Percentiles rank a stretch among this genome's conserved stretches.
Evolutionary conservation across 2,113 vertebrate species (phyloP).

Genomic region (Toxotes jaculatrix): DNA sequence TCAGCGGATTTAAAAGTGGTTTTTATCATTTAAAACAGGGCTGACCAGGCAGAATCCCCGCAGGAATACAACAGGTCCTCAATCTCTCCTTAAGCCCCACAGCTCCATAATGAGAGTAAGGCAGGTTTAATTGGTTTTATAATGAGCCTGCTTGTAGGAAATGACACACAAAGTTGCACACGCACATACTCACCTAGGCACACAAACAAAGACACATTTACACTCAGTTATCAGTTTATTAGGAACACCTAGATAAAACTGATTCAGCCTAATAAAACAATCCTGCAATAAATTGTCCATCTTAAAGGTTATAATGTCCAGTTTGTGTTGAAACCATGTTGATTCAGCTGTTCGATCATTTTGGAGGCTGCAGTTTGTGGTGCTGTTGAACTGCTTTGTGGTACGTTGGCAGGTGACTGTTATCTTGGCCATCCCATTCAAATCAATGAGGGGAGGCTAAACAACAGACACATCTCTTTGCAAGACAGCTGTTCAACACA

Average conservation of each 20-base stretch:
- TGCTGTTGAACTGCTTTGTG: neutral
- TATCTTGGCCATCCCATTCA: no score
- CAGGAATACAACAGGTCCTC: constrained; percentile 74
- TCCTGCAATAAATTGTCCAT: neutral
- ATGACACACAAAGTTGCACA: constrained; percentile 51
- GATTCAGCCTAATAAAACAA: neutral
- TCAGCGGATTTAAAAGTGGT: constrained; percentile 48
- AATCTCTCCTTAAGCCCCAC: constrained; percentile 68
- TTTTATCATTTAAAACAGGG: constrained; percentile 69
- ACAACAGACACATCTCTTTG: neutral
- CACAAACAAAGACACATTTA: constrained; percentile 43
- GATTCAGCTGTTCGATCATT: neutral
- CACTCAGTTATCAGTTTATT: neutral
- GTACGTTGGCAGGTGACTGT: neutral
- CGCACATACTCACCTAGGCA: neutral
- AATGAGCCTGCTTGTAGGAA: constrained; percentile 72
- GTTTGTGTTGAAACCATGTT: neutral
- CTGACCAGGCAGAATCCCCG: constrained; percentile 62
- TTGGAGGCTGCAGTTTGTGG: neutral
- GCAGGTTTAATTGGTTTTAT: constrained; percentile 80
- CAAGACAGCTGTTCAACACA: neutral
- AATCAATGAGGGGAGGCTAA: neutral
- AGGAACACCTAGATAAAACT: neutral
- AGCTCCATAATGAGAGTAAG: constrained; percentile 75
- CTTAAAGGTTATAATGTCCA: neutral